Evolutionary conservation across 1,140 invertebrate genomes (phyloP).

Genomic region (Pseudomyrmex concolor): DNA sequence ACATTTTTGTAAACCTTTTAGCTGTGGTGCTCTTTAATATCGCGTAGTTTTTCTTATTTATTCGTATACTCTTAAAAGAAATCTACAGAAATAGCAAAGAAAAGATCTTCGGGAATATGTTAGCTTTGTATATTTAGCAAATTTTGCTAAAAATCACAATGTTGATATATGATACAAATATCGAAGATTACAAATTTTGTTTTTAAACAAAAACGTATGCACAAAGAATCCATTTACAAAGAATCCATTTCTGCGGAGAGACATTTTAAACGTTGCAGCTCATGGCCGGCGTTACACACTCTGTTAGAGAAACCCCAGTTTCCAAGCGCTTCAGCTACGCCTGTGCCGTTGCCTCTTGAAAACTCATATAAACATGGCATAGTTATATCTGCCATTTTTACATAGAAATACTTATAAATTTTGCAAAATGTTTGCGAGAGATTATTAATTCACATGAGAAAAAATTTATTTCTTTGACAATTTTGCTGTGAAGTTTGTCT

Average conservation of each 20-base stretch:
- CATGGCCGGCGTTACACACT: conserved; percentile 73
- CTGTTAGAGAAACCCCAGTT: conserved; percentile 82
- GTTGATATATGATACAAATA: too few species aligned
- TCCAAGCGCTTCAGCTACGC: conserved; percentile 79
- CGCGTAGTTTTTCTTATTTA: too few species aligned
- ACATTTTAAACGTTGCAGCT: conserved; percentile 76
- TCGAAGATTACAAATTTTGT: too few species aligned
- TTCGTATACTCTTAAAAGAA: too few species aligned
- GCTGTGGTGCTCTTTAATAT: too few species aligned
- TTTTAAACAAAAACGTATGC: neutral
- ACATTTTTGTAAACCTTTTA: neutral
- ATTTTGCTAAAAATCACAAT: too few species aligned
- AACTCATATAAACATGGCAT: conserved; percentile 72
- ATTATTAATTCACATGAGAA: neutral
- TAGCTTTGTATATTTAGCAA: too few species aligned
- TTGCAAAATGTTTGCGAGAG: conserved; percentile 22
- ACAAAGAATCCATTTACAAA: conserved; percentile 70
- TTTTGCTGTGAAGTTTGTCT: conserved; percentile 29
- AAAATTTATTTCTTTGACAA: conserved; percentile 18
- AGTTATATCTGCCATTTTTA: neutral
- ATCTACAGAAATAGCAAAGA: too few species aligned
- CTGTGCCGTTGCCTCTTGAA: conserved; percentile 75
- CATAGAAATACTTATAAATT: conserved; percentile 38
- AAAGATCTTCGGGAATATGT: too few species aligned
- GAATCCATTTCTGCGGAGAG: conserved; percentile 77